phyloP scores from a whole-genome alignment of 2,888 invertebrate species.

The Latheticus oryzae region DNA sequence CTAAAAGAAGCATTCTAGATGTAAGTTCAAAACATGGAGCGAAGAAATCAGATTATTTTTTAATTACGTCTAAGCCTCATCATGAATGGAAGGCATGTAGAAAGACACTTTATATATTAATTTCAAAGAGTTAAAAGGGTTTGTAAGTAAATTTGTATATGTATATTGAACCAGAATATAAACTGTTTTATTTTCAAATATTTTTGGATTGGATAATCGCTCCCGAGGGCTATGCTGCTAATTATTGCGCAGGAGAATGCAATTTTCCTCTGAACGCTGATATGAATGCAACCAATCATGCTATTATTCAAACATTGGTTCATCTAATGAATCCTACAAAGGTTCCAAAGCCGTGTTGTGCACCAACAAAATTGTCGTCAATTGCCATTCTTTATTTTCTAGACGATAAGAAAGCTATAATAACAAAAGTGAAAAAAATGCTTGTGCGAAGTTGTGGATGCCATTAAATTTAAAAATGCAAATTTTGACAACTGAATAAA shows the following conservation, averaged over 20 bases:
- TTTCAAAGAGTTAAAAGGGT: constrained; percentile 88
- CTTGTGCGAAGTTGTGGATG: constrained; percentile 98
- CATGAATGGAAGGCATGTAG: no score
- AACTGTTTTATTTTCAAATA: no score
- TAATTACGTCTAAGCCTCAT: no score
- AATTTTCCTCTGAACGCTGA: constrained; percentile 92
- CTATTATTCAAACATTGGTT: constrained; percentile 92
- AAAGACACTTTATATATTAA: constrained; percentile 93
- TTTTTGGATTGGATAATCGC: constrained; percentile 98
- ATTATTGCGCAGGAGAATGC: constrained; percentile 94
- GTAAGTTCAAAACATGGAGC: no score
- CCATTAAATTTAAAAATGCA: constrained; percentile 78
- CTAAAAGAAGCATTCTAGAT: no score
- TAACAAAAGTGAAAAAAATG: constrained; percentile 97
- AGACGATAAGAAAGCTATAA: constrained; percentile 85
- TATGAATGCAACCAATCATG: constrained; percentile 97
- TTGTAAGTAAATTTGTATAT: no score
- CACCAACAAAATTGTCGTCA: constrained; percentile 88
- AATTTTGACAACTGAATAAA: no score
- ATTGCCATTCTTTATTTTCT: constrained; percentile 93
- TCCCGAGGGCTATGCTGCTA: constrained; percentile 93
- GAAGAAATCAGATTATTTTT: no score
- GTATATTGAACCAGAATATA: no score
- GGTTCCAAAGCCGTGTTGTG: constrained; percentile 93
- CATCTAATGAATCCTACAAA: constrained; percentile 85